Percentiles rank a stretch among this genome's conserved stretches.
Conservation (phyloP, 1,140 invertebrate genomes). For the Neodiprion lecontei region DNA sequence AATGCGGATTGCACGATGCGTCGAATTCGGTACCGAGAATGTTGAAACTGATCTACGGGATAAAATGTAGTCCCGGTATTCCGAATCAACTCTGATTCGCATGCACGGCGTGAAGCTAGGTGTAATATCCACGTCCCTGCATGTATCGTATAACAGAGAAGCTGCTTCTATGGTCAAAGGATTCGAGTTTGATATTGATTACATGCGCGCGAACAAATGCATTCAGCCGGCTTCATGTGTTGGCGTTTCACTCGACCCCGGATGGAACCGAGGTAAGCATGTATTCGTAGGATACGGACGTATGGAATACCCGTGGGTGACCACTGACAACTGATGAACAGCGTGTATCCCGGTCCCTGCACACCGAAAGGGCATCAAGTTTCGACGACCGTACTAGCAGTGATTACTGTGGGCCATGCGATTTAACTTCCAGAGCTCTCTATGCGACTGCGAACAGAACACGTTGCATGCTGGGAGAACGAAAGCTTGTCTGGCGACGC, state of each 20-base stretch:
- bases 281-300: too few relatives aligned
- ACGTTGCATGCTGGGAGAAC: neutral
- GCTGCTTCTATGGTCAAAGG: neutral
- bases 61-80: too few relatives aligned
- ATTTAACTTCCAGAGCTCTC: constrained; percentile 12
- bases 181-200: neutral
- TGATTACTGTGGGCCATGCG: neutral
- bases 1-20: too few relatives aligned
- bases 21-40: too few relatives aligned
- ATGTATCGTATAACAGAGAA: too few relatives aligned
- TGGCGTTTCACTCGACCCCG: neutral
- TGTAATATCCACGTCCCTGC: too few relatives aligned
- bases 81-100: too few relatives aligned
- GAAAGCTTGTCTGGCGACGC: constrained; percentile 1
- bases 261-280: too few relatives aligned
- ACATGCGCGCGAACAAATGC: neutral
- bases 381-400: neutral
- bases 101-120: too few relatives aligned
- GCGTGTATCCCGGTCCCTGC: neutral
- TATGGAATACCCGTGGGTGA: neutral
- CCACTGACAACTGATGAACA: neutral
- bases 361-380: constrained; percentile 12
- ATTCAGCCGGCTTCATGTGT: neutral
- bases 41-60: too few relatives aligned
- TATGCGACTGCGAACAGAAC: neutral